A percentile compares a stretch with the other conserved stretches of the same genome.
These are phyloP conservation scores for Montifringilla adamsi DNA, from an alignment of 2,113 vertebrate genomes.

Conservation along the genomic window DNA sequence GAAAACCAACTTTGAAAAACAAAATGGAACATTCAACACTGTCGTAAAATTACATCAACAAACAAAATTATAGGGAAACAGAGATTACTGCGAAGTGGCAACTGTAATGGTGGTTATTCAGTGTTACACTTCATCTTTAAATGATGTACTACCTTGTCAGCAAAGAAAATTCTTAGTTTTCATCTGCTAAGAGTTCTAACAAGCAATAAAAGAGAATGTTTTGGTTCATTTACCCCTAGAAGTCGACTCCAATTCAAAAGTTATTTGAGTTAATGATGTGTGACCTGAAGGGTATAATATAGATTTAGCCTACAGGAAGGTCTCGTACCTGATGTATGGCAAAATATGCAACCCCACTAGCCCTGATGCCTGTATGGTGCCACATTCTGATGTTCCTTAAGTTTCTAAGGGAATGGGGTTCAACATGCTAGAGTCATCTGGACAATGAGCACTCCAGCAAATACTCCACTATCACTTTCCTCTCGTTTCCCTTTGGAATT, in stretches of 20 bases:
- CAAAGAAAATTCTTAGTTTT: conserved; percentile 32
- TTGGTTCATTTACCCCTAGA: conserved; percentile 20
- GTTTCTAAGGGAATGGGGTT: neutral
- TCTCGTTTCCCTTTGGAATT: neutral
- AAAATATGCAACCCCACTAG: neutral
- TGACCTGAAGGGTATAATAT: neutral
- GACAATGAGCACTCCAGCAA: neutral
- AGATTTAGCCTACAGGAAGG: neutral
- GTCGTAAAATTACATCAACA: neutral
- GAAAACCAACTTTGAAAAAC: neutral
- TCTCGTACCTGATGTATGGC: fast-evolving
- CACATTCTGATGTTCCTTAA: neutral
- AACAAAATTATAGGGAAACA: neutral
- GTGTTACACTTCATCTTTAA: neutral
- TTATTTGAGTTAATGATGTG: conserved; percentile 22
- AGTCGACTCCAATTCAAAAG: neutral
- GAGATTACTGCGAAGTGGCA: neutral
- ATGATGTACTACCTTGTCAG: conserved; percentile 1
- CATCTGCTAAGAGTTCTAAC: neutral
- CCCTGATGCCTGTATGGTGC: neutral
- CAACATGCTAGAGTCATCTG: neutral
- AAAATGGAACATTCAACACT: neutral
- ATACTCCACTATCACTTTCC: neutral
- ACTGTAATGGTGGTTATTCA: neutral
- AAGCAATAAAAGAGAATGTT: conserved; percentile 7